phyloP scores from a whole-genome alignment of 2,888 invertebrate species.

The Keiferia lycopersicella region DNA sequence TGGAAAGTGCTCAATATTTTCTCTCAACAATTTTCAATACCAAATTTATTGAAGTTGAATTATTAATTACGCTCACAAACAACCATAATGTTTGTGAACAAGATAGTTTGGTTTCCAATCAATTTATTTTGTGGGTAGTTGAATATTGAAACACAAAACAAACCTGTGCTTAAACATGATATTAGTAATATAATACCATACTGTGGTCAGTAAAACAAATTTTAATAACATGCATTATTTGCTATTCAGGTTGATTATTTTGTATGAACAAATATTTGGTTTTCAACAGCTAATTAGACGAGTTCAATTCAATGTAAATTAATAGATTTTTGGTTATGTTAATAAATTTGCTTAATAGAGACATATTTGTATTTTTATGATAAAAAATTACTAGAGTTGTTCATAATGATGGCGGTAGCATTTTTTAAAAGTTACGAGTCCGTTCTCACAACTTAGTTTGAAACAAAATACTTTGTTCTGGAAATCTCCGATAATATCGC shows the following conservation, averaged over 20 bases:
- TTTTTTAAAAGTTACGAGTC: too few species aligned
- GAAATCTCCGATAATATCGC: neutral
- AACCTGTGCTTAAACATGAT: neutral
- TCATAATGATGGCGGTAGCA: too few species aligned
- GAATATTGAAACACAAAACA: neutral
- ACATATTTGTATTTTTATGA: too few species aligned
- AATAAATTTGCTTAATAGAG: too few species aligned
- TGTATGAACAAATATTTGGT: neutral
- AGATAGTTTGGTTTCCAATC: neutral
- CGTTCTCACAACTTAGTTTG: too few species aligned
- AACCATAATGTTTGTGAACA: neutral
- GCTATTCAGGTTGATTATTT: neutral
- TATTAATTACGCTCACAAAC: neutral
- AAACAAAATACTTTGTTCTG: too few species aligned
- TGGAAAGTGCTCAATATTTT: too few species aligned
- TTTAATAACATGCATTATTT: neutral
- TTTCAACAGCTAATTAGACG: neutral
- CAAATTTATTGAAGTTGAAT: too few species aligned
- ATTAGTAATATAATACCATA: neutral
- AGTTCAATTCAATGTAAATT: neutral
- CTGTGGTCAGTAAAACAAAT: neutral
- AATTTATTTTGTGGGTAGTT: constrained; percentile 6
- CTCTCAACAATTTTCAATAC: too few species aligned
- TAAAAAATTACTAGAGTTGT: too few species aligned
- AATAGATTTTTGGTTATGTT: too few species aligned